These are phyloP conservation scores for Marasmarcha lunaedactyla DNA, from an alignment of 2,888 invertebrate species.

Conservation along the genomic window DNA sequence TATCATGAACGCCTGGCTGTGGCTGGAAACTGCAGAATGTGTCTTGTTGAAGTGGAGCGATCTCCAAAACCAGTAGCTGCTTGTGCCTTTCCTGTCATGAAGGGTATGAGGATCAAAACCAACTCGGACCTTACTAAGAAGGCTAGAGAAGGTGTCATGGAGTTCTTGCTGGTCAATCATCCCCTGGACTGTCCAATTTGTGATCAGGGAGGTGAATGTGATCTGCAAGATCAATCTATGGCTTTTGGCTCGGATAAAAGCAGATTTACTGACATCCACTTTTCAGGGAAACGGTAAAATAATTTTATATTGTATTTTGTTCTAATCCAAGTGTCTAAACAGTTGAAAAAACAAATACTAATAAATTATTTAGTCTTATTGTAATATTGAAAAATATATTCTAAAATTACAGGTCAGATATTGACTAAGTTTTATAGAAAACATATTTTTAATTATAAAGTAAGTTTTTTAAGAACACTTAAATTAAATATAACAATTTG, in stretches of 20 bases:
- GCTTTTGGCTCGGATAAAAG: slow-evolving; percentile 96
- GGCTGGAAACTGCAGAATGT: slow-evolving; percentile 99
- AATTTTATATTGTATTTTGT: slow-evolving; percentile 6
- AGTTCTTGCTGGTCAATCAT: slow-evolving; percentile 97
- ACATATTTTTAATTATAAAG: no score
- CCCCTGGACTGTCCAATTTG: slow-evolving; percentile 99
- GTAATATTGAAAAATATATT: no score
- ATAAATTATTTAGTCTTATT: no score
- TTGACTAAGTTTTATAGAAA: no score
- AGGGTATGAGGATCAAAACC: slow-evolving; percentile 98
- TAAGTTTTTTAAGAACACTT: no score
- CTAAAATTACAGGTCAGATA: no score
- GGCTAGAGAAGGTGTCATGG: slow-evolving; percentile 91
- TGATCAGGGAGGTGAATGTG: slow-evolving; percentile 96
- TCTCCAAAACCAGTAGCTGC: slow-evolving; percentile 98
- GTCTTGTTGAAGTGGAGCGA: slow-evolving; percentile 98
- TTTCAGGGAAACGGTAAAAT: slow-evolving; percentile 87
- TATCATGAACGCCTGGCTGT: slow-evolving; percentile 98
- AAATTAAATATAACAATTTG: no score
- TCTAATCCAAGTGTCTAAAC: no score
- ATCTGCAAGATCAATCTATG: slow-evolving; percentile 98
- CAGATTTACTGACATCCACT: slow-evolving; percentile 91
- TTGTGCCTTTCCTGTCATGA: slow-evolving; percentile 99
- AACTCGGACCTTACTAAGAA: slow-evolving; percentile 92
- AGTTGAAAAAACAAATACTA: neutral